A percentile compares a stretch with the other conserved stretches of the same genome.
Conservation (phyloP, 2,797 vertebrate species). For the Ceryle rudis region DNA sequence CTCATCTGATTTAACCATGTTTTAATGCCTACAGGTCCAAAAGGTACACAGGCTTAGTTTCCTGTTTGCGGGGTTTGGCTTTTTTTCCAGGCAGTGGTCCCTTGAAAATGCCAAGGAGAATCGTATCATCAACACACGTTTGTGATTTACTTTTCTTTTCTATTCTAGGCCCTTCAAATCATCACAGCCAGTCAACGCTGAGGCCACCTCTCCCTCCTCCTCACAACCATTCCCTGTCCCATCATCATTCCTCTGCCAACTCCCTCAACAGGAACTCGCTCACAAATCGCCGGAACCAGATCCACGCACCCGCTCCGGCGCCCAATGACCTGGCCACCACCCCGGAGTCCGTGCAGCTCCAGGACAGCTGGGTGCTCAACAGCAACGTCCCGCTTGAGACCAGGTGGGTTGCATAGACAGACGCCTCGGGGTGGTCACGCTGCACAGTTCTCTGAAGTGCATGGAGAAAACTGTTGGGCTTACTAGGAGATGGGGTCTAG, state of each 20-base stretch:
- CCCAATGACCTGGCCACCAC: constrained; percentile 94
- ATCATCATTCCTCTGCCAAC: constrained; percentile 95
- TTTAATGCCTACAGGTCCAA: background rate
- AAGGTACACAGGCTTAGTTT: background rate
- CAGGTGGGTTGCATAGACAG: constrained; percentile 70
- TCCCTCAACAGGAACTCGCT: constrained; percentile 97
- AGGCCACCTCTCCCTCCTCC: constrained; percentile 94
- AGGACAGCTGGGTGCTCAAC: constrained; percentile 90
- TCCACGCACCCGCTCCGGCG: constrained; percentile 88
- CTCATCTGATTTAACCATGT: background rate
- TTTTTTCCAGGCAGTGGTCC: background rate
- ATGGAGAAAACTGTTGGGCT: fast-evolving
- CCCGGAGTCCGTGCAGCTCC: constrained; percentile 93
- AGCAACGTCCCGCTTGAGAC: constrained; percentile 90
- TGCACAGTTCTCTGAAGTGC: fast-evolving
- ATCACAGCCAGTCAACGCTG: constrained; percentile 96
- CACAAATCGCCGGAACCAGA: constrained; percentile 92
- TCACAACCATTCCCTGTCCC: constrained; percentile 95
- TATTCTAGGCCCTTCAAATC: constrained; percentile 90
- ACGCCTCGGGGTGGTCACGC: fast-evolving
- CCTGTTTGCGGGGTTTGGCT: background rate
- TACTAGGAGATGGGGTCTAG: fast-evolving
- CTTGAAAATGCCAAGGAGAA: background rate
- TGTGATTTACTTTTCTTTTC: constrained; percentile 22
- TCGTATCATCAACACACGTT: background rate